phyloP scores from a whole-genome alignment of 2,113 vertebrate species.

The Tupaia chinensis region DNA sequence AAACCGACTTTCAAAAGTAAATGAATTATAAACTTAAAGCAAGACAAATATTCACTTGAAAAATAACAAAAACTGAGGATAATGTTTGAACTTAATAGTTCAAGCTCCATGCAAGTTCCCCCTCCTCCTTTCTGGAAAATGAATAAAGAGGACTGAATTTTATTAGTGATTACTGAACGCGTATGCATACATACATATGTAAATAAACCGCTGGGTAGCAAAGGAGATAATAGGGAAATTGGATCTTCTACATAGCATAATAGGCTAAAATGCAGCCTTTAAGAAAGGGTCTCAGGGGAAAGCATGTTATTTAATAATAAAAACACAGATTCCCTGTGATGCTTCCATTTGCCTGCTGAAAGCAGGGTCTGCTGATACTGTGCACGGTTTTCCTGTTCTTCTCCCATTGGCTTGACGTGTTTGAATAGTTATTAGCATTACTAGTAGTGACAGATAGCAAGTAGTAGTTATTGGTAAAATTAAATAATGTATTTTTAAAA shows the following conservation, averaged over 20 bases:
- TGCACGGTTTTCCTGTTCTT: accelerated
- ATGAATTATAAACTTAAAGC: background rate
- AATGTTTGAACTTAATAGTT: background rate
- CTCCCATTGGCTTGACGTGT: background rate
- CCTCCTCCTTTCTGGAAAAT: background rate
- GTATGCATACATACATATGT: background rate
- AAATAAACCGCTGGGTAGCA: background rate
- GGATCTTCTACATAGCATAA: background rate
- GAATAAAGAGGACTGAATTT: background rate
- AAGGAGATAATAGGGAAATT: background rate
- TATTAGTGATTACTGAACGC: background rate
- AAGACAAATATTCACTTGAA: background rate
- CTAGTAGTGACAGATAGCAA: background rate
- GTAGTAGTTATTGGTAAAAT: background rate
- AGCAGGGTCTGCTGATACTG: background rate
- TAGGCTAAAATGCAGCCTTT: constrained; percentile 1
- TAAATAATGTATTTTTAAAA: background rate
- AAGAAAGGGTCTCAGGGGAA: background rate
- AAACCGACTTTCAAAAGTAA: background rate
- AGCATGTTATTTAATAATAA: background rate
- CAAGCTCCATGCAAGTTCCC: background rate
- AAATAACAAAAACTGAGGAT: background rate
- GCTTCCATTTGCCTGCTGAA: background rate
- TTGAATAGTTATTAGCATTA: background rate
- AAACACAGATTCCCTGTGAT: background rate